Conservation (phyloP, 1,140 invertebrate genomes). For the Acromyrmex heyeri region DNA sequence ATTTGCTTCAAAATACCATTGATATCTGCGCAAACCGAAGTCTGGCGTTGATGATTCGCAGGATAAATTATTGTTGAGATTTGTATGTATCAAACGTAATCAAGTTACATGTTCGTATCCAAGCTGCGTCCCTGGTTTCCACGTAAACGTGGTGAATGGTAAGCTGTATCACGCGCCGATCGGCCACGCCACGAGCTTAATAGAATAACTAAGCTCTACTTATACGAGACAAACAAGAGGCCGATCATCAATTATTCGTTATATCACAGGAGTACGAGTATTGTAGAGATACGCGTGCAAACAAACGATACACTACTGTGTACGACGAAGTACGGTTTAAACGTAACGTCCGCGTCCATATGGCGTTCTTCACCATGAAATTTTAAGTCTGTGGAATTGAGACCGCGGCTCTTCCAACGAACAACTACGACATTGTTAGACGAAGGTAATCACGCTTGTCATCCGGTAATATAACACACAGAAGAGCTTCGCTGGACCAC, state of each 20-base stretch:
- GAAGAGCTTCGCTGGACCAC: constrained; percentile 12
- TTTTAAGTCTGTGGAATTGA: constrained; percentile 61
- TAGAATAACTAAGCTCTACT: constrained; percentile 73
- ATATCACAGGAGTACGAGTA: constrained; percentile 5
- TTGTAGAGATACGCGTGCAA: not conserved
- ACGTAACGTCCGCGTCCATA: constrained; percentile 27
- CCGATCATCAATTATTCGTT: constrained; percentile 53
- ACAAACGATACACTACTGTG: not conserved
- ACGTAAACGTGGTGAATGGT: constrained; percentile 28
- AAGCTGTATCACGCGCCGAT: constrained; percentile 54
- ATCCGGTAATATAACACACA: constrained; percentile 52
- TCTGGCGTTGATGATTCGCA: constrained; percentile 42
- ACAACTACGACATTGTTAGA: constrained; percentile 48
- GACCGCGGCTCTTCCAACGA: constrained; percentile 37
- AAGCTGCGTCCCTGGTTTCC: constrained; percentile 1
- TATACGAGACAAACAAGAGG: constrained; percentile 50
- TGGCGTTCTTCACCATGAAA: constrained; percentile 54
- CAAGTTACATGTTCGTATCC: constrained; percentile 25
- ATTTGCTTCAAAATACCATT: constrained; percentile 35
- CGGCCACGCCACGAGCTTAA: constrained; percentile 53
- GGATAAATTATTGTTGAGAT: constrained; percentile 61
- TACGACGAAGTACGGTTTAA: constrained; percentile 31
- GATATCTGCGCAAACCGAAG: constrained; percentile 34
- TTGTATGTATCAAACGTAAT: constrained; percentile 48
- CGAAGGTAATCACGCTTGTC: constrained; percentile 63